Base-by-base conservation (phyloP, 2,797 vertebrate genomes). In the Megalops cyprinoides region DNA sequence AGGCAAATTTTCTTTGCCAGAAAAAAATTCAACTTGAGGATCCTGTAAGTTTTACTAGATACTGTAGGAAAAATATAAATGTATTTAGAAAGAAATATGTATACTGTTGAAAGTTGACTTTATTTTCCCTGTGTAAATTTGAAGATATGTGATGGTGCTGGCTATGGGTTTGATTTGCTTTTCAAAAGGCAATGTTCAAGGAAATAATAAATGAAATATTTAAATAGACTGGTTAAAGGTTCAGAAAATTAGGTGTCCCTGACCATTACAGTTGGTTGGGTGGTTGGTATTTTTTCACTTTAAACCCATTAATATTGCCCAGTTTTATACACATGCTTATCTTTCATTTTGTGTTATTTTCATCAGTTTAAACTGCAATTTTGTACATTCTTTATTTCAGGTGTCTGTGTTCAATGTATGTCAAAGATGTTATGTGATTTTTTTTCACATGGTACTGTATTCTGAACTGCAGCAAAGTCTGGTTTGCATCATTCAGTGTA, bases 1-100 rank as follows among this genome's bases (percentile, higher is more conserved):
- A 55, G 75, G 60, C 62, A 56, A 71, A 58, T 53, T 58, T 82
- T 82, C 67, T 53, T 78, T 42, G 58, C 65, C 67, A 67, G 37
- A 76, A 53, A 42, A 62, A 81, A 74, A 44, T 49, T 34, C 58
- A 74, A 71, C 39, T 49, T 78, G 34, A 74, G 34, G 76, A 73
- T 55, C 39, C 55, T 44, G 44, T 60, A 42, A 39, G 58, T 39
- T 58, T n/a, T 28, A 56, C n/a, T 46, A 77, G 28, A 55, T 51
- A 39, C 51, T 65, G 74, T 74, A 73, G 67, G n/a, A 71, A 39
- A 5, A 77, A 77, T 77, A 67, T 65, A 8, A 69, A 31, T 46
- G 62, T 58, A 60, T 60, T 60, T 42, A 76, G 42, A 46, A 71
- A 71, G 67, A 71, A 55, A 58, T 20, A 73, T 48, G 31, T 73